Base-by-base conservation (phyloP, 2,888 invertebrate species). In the Eupsilia transversa region DNA sequence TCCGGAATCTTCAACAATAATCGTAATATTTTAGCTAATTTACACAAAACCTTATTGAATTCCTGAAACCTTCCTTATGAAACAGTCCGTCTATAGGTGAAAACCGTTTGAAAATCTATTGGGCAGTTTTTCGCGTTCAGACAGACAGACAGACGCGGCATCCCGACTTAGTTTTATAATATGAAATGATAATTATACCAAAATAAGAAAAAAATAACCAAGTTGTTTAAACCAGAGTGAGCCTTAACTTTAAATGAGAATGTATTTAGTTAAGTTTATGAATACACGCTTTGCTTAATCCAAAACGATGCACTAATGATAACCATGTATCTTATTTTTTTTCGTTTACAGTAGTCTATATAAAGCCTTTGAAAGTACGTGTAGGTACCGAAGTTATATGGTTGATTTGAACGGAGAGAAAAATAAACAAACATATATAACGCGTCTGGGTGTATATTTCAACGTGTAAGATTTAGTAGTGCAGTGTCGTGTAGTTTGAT, bases 401-500 rank as follows among this genome's bases (percentile, higher is more conserved):
- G 52, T 57, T 65, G 65, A 76, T 75, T 70, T 59, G 54, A 69
- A 63, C 76, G 46, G 20, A 65, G 33, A 52, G 64, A 63, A 60
- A 52, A 66, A 74, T 63, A 72, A 66, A 82, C 66, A 76, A 35
- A 79, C 69, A 64, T 83, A 83, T 61, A 73, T 83, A 78, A 66
- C 30, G 54, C 56, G 54, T 59, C 56, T 67, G 61, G 65, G 77
- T 80, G 69, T 86, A 82, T 83, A 82, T 80, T 85, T 79, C 77
- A 83, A 77, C 74, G 74, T 74, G 77, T 83, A 65, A 76, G 79
- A 87, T 87, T 87, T 86, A 80, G 67, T 81, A 81, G 79, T 81
- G 77, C 74, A 74, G 63, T 79, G 83, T 81, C 84, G 76, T 65
- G 65, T 64, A 70, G 83, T 87, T 86, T 86, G 86, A 86, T 86